Evolutionary conservation across 2,888 invertebrate genomes (phyloP).

Genomic region (Tachina fera): DNA sequence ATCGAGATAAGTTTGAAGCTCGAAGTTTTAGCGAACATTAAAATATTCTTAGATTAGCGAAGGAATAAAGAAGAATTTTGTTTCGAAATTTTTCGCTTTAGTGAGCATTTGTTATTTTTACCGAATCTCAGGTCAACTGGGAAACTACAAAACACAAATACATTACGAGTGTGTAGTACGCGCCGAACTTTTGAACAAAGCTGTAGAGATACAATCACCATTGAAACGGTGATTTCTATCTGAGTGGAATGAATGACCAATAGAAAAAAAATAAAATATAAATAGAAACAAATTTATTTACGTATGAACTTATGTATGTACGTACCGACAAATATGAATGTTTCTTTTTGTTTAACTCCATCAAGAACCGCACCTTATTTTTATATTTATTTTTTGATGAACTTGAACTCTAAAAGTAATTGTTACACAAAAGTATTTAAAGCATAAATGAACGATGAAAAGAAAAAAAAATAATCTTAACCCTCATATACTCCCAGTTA

Average conservation of each 20-base stretch:
- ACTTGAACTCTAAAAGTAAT: slow-evolving; percentile 68
- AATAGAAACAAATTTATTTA: slow-evolving; percentile 12
- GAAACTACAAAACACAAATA: slow-evolving; percentile 5
- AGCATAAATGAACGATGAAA: slow-evolving; percentile 16
- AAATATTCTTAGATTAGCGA: too few species aligned
- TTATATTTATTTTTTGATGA: slow-evolving; percentile 31
- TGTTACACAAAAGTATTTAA: slow-evolving; percentile 34
- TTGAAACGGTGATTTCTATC: slow-evolving; percentile 49
- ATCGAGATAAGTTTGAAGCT: too few species aligned
- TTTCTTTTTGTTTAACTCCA: slow-evolving; percentile 34
- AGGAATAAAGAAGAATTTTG: too few species aligned
- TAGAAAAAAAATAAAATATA: slow-evolving; percentile 19
- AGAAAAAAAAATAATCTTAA: not conserved
- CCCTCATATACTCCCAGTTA: not conserved
- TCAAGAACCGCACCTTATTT: slow-evolving; percentile 60
- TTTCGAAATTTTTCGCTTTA: too few species aligned
- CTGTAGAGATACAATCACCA: slow-evolving; percentile 52
- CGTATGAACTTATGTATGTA: not conserved
- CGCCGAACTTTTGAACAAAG: not conserved
- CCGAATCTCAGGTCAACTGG: too few species aligned
- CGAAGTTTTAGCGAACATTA: too few species aligned
- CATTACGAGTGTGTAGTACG: not conserved
- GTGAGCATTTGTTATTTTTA: too few species aligned
- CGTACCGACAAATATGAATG: slow-evolving; percentile 31
- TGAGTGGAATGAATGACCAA: slow-evolving; percentile 43